These are phyloP conservation scores for Zhuqinia jingwanae DNA, from an alignment of 2,888 invertebrate genomes.

Conservation along the genomic window DNA sequence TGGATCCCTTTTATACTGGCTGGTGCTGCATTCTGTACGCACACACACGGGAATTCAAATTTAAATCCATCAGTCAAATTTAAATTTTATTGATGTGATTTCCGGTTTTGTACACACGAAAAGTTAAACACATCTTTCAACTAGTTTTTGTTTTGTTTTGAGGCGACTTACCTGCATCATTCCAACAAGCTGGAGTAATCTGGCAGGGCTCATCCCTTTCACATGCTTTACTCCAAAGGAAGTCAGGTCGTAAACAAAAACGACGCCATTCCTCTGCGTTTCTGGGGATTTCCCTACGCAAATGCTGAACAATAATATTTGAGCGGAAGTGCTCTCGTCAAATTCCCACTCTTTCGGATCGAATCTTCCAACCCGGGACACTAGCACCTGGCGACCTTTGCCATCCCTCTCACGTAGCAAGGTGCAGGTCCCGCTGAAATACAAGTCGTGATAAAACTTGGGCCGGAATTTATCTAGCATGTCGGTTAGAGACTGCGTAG, in stretches of 20 bases:
- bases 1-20: slow-evolving; percentile 57
- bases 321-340: slow-evolving; percentile 38
- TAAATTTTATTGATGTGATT: too few relatives aligned
- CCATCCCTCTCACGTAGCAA: slow-evolving; percentile 33
- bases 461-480: slow-evolving; percentile 59
- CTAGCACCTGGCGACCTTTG: slow-evolving; percentile 43
- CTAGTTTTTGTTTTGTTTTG: too few relatives aligned
- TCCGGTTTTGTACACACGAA: too few relatives aligned
- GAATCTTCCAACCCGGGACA: slow-evolving; percentile 39
- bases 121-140: too few relatives aligned
- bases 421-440: slow-evolving; percentile 20
- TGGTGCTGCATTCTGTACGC: slow-evolving; percentile 44
- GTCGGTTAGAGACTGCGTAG: slow-evolving; percentile 36
- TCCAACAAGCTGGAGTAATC: slow-evolving; percentile 41
- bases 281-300: slow-evolving; percentile 35
- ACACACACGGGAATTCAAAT: not conserved
- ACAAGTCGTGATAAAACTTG: slow-evolving; percentile 49
- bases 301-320: slow-evolving; percentile 35
- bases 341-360: slow-evolving; percentile 58
- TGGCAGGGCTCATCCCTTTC: slow-evolving; percentile 35
- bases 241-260: slow-evolving; percentile 51
- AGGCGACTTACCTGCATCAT: slow-evolving; percentile 55
- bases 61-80: not conserved
- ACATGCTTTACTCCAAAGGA: slow-evolving; percentile 53
- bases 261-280: slow-evolving; percentile 56